Percentiles rank a stretch among this genome's conserved stretches.
Conservation (phyloP, 2,797 vertebrate species). For the Capromys pilorides region DNA sequence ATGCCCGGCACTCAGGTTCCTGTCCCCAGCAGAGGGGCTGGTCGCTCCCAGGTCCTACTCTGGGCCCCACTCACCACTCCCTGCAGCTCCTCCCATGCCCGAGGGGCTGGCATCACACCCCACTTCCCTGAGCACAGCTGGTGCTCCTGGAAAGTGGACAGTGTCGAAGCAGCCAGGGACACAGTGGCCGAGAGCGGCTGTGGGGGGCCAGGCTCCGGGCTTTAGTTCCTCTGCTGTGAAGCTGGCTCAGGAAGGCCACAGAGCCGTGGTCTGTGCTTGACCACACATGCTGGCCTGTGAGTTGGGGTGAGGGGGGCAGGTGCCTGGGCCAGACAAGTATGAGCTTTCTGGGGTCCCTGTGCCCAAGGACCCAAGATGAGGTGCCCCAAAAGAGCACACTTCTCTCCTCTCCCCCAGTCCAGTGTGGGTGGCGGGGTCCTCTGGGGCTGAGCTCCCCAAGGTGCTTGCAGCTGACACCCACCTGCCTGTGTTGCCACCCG, state of each 20-base stretch:
- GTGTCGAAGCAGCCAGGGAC: neutral
- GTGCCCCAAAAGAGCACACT: neutral
- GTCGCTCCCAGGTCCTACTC: neutral
- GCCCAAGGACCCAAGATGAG: neutral
- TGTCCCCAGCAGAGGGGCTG: neutral
- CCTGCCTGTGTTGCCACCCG: fast-evolving
- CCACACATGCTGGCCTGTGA: no score
- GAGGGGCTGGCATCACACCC: no score
- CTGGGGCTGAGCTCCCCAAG: neutral
- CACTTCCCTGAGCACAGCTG: neutral
- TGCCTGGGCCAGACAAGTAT: neutral
- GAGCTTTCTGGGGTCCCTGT: neutral
- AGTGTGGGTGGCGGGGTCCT: neutral
- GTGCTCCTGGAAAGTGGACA: no score
- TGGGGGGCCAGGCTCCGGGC: neutral
- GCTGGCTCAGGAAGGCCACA: neutral
- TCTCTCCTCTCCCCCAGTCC: neutral
- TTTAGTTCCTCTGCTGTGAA: neutral
- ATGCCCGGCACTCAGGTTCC: neutral
- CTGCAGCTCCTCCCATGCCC: fast-evolving
- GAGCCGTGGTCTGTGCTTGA: neutral
- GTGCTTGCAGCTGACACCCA: neutral
- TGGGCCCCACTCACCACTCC: neutral
- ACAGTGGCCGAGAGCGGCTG: no score
- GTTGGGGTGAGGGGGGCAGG: neutral